A percentile compares a stretch with the other conserved stretches of the same genome.
Conservation (phyloP, 2,888 invertebrate species). For the Pheosia gnoma region DNA sequence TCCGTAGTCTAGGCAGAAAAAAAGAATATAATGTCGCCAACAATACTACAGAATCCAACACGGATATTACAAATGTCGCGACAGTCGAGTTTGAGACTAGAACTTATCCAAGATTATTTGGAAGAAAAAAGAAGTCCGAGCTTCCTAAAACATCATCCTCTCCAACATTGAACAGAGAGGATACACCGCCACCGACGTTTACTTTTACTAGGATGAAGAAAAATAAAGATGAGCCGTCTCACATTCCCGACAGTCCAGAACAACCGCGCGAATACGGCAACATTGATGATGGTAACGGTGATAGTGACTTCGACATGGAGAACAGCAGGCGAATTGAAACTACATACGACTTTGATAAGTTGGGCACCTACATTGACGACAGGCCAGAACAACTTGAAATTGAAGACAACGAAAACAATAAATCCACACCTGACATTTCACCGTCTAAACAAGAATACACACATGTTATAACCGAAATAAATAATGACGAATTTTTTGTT, state of each 20-base stretch:
- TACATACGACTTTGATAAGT: constrained; percentile 83
- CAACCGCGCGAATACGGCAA: constrained; percentile 78
- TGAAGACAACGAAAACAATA: constrained; percentile 51
- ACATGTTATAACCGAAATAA: constrained; percentile 91
- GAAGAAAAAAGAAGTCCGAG: constrained; percentile 73
- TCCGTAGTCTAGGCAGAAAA: constrained; percentile 85
- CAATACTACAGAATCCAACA: constrained; percentile 67
- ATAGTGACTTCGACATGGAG: constrained; percentile 63
- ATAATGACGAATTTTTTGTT: constrained; percentile 94
- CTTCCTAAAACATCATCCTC: constrained; percentile 81
- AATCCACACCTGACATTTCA: constrained; percentile 64
- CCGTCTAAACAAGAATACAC: constrained; percentile 76
- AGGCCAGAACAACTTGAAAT: constrained; percentile 51
- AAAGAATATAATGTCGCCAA: constrained; percentile 68
- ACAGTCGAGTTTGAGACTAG: constrained; percentile 89
- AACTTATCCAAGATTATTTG: constrained; percentile 90
- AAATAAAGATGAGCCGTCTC: constrained; percentile 75
- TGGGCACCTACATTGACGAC: constrained; percentile 84
- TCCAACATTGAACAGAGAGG: constrained; percentile 78
- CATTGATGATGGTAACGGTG: constrained; percentile 55
- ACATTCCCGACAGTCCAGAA: constrained; percentile 69
- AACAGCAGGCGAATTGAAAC: constrained; percentile 68
- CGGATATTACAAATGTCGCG: constrained; percentile 72
- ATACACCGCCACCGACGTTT: constrained; percentile 85
- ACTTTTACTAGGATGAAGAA: constrained; percentile 87